phyloP scores from a whole-genome alignment of 2,888 invertebrate genomes.

The Cactoblastis cactorum region DNA sequence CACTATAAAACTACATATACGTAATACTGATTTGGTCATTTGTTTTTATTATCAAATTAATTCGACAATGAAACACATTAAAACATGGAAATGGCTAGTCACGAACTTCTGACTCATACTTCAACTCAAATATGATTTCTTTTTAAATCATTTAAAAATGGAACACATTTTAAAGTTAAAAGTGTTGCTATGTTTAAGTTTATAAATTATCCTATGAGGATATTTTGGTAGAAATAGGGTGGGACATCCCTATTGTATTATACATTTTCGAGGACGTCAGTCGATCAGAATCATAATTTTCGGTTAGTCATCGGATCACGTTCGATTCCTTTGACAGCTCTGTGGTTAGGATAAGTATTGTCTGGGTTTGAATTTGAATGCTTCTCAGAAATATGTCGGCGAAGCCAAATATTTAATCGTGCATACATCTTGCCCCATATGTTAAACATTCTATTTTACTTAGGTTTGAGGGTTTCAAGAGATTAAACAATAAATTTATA shows the following conservation, averaged over 20 bases:
- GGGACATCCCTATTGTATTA: background rate
- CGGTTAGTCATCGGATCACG: conserved; percentile 12
- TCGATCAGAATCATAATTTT: conserved; percentile 14
- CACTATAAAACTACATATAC: background rate
- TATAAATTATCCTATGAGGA: too few relatives aligned
- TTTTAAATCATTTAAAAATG: too few relatives aligned
- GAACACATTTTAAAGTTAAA: too few relatives aligned
- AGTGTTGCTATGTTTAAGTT: background rate
- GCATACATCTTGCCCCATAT: background rate
- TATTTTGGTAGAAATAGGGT: background rate
- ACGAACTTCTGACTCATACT: too few relatives aligned
- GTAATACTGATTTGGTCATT: background rate
- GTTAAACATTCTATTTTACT: too few relatives aligned
- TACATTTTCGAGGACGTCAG: conserved; percentile 7
- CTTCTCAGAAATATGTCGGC: conserved; percentile 10
- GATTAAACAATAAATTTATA: background rate
- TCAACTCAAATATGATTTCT: too few relatives aligned
- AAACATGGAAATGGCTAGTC: too few relatives aligned
- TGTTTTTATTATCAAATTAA: background rate
- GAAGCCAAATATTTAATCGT: conserved; percentile 2
- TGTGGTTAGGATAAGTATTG: conserved; percentile 11
- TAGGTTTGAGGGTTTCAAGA: too few relatives aligned
- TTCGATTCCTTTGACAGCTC: conserved; percentile 8
- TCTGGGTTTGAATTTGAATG: background rate
- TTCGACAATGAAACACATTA: too few relatives aligned